Percentiles rank a stretch among this genome's conserved stretches.
Conservation (phyloP, 2,888 invertebrate genomes). For the Cheilosia urbana region DNA sequence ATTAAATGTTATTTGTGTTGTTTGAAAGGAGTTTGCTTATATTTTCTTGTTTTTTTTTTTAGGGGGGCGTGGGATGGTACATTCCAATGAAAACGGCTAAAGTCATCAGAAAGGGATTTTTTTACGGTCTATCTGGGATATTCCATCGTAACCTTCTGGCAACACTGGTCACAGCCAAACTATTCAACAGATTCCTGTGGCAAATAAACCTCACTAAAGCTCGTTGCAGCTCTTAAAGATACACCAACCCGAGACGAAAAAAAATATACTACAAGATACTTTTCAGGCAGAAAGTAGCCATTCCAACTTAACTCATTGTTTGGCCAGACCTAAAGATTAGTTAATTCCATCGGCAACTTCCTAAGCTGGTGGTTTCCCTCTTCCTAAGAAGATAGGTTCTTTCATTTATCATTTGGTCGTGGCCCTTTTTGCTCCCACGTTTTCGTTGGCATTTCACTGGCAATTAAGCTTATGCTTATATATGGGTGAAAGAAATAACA, state of each 20-base stretch:
- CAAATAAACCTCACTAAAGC: not conserved
- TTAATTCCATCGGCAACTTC: constrained; percentile 17
- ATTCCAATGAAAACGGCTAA: too few relatives aligned
- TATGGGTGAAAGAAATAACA: constrained; percentile 33
- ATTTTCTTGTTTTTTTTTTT: too few relatives aligned
- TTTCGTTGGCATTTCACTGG: constrained; percentile 16
- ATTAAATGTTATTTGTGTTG: too few relatives aligned
- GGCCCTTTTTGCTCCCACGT: constrained; percentile 13
- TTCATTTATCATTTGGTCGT: constrained; percentile 61
- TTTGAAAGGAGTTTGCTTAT: too few relatives aligned
- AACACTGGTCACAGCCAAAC: not conserved
- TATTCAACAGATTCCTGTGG: not conserved
- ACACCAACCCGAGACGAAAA: not conserved
- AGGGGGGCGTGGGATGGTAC: too few relatives aligned
- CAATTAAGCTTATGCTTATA: not conserved
- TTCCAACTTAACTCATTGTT: not conserved
- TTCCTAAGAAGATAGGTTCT: constrained; percentile 8
- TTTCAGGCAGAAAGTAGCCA: not conserved
- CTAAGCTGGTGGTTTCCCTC: not conserved
- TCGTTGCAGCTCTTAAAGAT: not conserved
- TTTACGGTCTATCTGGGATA: too few relatives aligned
- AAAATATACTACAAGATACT: not conserved
- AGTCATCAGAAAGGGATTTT: too few relatives aligned
- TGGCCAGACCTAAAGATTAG: constrained; percentile 1
- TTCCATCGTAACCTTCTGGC: too few relatives aligned